Evolutionary conservation across 2,888 invertebrate genomes (phyloP).

Genomic region (Melanophora roralis): DNA sequence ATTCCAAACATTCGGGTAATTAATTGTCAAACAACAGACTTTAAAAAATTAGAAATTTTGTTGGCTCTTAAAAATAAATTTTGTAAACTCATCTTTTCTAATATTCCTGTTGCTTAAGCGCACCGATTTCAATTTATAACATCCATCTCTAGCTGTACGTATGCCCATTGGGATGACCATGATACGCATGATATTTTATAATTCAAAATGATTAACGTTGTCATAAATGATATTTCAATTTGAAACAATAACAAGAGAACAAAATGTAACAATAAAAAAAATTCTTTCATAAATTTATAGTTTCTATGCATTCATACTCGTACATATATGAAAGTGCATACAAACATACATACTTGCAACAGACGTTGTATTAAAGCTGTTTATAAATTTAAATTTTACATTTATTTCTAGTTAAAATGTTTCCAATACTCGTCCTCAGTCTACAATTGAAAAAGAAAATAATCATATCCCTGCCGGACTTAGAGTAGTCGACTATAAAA

Average conservation of each 20-base stretch:
- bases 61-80: no score
- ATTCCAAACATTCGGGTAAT: no score
- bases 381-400: slow-evolving; percentile 1
- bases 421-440: slow-evolving; percentile 13
- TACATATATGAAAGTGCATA: not conserved
- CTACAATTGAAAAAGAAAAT: no score
- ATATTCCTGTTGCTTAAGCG: no score
- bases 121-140: no score
- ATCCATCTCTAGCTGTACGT: not conserved
- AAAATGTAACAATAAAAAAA: slow-evolving; percentile 9
- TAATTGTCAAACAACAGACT: no score
- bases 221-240: slow-evolving; percentile 54
- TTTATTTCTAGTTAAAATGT: slow-evolving; percentile 34
- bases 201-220: slow-evolving; percentile 58
- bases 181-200: slow-evolving; percentile 57
- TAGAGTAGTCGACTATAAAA: no score
- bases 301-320: not conserved
- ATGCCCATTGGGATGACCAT: slow-evolving; percentile 49
- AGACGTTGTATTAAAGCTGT: slow-evolving; percentile 49
- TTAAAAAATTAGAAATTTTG: no score
- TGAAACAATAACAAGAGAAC: slow-evolving; percentile 49
- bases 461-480: no score
- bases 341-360: no score
- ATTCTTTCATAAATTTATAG: not conserved
- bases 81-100: no score